Evolutionary conservation across 2,797 vertebrate species (phyloP), one percentile per base, ranked within the genome.

Genomic region (Fringilla coelebs): DNA sequence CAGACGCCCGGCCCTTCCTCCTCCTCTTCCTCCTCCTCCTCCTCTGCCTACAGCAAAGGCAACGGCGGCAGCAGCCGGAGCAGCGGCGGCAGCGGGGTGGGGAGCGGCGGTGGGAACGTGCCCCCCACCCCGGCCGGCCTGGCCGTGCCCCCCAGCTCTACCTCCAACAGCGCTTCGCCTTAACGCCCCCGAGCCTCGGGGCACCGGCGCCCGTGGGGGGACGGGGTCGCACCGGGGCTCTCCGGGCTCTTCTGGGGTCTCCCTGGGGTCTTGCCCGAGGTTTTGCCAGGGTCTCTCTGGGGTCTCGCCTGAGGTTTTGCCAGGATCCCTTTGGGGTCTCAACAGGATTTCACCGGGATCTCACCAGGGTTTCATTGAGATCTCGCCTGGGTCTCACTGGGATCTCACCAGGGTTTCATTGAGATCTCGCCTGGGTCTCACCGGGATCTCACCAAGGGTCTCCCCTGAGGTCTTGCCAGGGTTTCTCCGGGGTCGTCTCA

Each of bases 121-220:
- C 36, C 90, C 52, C 96, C 96, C 4, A 5, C 96, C 43, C 62
- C 97, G 0, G 73, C 96, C 14, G 85, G 97, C 29, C 95, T 97
- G 83, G 95, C 98, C 7, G 95, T 96, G 68, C 97, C 98, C 51
- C 97, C 98, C 92, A 98, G 98, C 97, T 98, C 99, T 99, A 99
- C 99, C 99, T 99, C 99, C 98, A 98, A 97, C 97, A 99, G 98
- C 94, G 97, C 98, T 40, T 98, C 98, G 98, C 99, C 99, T 98
- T 99, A 99, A 98, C 92, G 58, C 67, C 83, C 96, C 97, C 84
- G 94, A 97, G 32, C 58, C 70, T 97, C 61, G 32, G 5, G 40
- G 22, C 15, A 2, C 38, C 49, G 17, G 85, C 29, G 28, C 85
- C 87, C 38, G 0, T 1, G 32, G 46, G 67, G 60, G 61, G 1